phyloP scores from a whole-genome alignment of 2,797 vertebrate genomes.

The Microcaecilia unicolor region DNA sequence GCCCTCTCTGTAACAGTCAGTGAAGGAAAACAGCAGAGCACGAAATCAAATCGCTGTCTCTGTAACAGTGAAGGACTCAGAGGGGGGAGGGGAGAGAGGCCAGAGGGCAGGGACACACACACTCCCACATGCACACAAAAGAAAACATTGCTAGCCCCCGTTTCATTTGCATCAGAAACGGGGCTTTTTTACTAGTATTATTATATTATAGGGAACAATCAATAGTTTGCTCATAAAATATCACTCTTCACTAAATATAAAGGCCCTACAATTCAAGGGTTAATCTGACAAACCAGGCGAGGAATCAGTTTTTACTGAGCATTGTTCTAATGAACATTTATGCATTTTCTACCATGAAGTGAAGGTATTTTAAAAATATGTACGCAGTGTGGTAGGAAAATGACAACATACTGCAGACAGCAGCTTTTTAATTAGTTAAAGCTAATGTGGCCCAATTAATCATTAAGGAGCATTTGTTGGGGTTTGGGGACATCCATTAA shows the following conservation, averaged over 20 bases:
- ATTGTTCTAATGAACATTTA: conserved; percentile 54
- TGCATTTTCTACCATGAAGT: conserved; percentile 33
- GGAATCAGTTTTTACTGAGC: background rate
- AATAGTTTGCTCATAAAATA: no score
- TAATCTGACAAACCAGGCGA: background rate
- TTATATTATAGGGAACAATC: no score
- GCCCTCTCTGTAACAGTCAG: no score
- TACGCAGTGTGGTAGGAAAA: conserved; percentile 27
- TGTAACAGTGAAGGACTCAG: no score
- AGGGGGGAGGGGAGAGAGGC: no score
- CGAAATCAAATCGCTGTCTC: no score
- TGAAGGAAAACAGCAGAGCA: no score
- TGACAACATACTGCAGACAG: conserved; percentile 42
- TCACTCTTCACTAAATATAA: background rate
- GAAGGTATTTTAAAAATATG: conserved; percentile 40
- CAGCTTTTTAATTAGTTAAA: conserved; percentile 62
- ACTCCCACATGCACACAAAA: no score
- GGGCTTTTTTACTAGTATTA: no score
- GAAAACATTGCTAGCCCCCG: no score
- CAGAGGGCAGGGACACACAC: no score
- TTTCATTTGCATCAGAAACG: no score
- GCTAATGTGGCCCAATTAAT: conserved; percentile 66
- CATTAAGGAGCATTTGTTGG: conserved; percentile 39
- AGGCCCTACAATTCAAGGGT: background rate
- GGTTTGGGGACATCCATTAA: conserved; percentile 48